Conservation (phyloP, 2,113 vertebrate genomes). For the Desmodus rotundus region DNA sequence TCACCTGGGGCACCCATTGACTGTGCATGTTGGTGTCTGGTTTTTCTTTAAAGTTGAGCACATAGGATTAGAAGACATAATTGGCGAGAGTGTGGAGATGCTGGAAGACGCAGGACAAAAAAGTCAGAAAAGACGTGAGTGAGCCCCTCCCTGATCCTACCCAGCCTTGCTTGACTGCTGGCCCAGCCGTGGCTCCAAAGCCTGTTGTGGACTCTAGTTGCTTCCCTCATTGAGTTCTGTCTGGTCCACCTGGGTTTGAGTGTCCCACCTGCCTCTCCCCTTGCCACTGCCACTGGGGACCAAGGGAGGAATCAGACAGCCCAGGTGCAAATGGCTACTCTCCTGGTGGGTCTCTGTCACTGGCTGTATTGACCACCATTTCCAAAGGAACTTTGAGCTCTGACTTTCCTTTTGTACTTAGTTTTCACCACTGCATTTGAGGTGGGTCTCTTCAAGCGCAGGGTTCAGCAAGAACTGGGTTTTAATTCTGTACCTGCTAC, state of each 20-base stretch:
- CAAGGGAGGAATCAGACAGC: not conserved
- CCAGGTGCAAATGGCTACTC: not conserved
- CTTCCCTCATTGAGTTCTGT: not conserved
- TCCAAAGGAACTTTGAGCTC: not conserved
- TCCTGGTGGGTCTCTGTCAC: not conserved
- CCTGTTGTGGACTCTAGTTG: not conserved
- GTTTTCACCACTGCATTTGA: not conserved
- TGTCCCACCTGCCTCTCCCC: not conserved
- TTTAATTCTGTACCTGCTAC: not conserved
- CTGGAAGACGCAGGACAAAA: conserved; percentile 62
- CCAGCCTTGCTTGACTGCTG: not conserved
- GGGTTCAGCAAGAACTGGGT: not conserved
- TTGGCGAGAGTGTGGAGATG: conserved; percentile 56
- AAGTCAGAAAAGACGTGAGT: conserved; percentile 80
- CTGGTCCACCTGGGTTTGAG: not conserved
- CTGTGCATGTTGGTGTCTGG: not conserved
- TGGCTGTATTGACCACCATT: not conserved
- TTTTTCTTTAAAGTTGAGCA: conserved; percentile 57
- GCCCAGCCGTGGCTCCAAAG: not conserved
- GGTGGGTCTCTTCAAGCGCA: not conserved
- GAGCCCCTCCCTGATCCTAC: not conserved
- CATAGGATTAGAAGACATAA: conserved; percentile 71
- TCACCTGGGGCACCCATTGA: not conserved
- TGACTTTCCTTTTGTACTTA: not conserved
- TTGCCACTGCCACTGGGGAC: not conserved